These are phyloP conservation scores for Cottus gobio DNA, from an alignment of 2,113 vertebrate species.

Conservation along the genomic window DNA sequence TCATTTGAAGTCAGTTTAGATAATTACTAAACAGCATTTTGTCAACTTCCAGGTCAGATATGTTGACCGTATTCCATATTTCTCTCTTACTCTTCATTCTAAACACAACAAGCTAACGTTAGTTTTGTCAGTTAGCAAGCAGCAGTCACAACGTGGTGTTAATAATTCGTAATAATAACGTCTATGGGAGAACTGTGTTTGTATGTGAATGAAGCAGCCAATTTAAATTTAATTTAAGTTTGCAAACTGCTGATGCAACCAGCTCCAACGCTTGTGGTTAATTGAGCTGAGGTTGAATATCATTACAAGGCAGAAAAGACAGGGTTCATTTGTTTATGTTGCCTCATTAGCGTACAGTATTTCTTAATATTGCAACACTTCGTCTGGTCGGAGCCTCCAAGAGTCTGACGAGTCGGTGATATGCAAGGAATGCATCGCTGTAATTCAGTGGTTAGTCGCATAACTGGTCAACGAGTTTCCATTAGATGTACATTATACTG, in stretches of 20 bases:
- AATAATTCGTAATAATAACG: not conserved
- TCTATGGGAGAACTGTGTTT: not conserved
- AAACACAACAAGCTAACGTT: not conserved
- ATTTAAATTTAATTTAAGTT: not conserved
- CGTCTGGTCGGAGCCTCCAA: not conserved
- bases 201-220: not conserved
- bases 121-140: not conserved
- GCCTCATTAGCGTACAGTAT: not conserved
- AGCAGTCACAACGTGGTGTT: not conserved
- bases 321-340: not conserved
- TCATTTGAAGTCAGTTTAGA: not conserved
- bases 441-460: not conserved
- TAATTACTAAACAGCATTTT: not conserved
- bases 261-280: not conserved
- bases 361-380: conserved; percentile 12
- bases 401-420: not conserved
- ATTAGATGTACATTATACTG: not conserved
- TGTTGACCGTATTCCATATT: not conserved
- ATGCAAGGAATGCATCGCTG: not conserved
- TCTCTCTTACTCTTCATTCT: not conserved
- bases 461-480: not conserved
- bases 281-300: not conserved
- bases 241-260: not conserved
- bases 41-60: not conserved
- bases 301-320: not conserved